These are phyloP conservation scores for Pomatostomus ruficeps DNA, from an alignment of 2,113 vertebrate species.

Conservation along the genomic window DNA sequence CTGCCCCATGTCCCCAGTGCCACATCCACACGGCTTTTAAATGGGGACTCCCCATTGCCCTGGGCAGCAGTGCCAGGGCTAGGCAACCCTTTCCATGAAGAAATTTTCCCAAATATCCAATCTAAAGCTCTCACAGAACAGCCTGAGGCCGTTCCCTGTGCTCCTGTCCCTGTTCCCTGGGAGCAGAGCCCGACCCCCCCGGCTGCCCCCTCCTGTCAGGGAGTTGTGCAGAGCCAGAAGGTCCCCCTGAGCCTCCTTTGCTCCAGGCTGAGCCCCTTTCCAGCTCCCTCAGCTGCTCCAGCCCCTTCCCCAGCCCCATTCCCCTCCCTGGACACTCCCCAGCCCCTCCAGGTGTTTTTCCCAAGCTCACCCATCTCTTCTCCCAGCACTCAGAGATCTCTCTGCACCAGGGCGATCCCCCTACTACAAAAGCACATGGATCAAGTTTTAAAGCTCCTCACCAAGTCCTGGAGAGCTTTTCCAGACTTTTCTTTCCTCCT, in stretches of 20 bases:
- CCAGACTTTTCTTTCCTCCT: background rate
- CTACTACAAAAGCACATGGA: background rate
- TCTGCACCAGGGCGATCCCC: background rate
- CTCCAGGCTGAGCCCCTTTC: background rate
- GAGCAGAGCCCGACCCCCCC: background rate
- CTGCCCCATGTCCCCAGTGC: background rate
- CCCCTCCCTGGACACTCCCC: background rate
- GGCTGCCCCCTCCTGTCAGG: background rate
- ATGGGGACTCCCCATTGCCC: background rate
- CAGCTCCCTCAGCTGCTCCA: background rate
- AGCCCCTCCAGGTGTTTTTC: background rate
- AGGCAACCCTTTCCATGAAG: too few species aligned
- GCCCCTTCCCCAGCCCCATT: fast-evolving
- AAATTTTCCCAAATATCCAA: fast-evolving
- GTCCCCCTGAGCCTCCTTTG: background rate
- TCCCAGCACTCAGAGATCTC: background rate
- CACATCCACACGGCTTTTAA: background rate
- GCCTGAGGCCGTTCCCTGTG: fast-evolving
- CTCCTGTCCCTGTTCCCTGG: background rate
- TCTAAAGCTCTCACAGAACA: fast-evolving
- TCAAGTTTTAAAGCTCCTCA: background rate
- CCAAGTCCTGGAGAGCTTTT: background rate
- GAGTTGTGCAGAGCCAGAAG: background rate
- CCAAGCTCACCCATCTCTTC: background rate
- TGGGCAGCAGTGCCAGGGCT: background rate